Conservation (phyloP, 2,113 vertebrate genomes). For the Tachysurus vachellii region DNA sequence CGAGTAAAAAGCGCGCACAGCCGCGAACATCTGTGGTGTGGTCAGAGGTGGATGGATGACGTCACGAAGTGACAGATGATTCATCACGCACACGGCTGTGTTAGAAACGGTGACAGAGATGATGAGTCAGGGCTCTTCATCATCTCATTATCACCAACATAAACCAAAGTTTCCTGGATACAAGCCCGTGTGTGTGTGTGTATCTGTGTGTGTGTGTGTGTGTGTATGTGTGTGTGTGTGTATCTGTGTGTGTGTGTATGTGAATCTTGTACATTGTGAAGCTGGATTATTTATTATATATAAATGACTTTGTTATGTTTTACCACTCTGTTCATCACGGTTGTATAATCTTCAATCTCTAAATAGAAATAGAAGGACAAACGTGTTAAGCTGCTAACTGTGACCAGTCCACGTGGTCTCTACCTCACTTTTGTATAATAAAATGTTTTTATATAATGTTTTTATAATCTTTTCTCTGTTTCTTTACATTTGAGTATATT, state of each 20-base stretch:
- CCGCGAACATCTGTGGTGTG: background rate
- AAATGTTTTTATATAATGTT: background rate
- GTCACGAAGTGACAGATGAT: conserved; percentile 17
- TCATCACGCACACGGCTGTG: conserved; percentile 2
- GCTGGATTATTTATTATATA: conserved; percentile 7
- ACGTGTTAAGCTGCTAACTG: background rate
- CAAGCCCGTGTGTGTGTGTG: background rate
- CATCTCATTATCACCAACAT: background rate
- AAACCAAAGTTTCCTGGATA: background rate
- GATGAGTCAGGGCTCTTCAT: conserved; percentile 7
- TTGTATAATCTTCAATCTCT: background rate
- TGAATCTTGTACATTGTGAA: background rate
- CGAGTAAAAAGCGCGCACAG: background rate
- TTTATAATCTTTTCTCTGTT: background rate
- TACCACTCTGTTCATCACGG: background rate
- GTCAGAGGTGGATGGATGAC: background rate
- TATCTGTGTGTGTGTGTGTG: background rate
- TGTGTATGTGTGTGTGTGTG: background rate
- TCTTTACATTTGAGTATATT: too few relatives aligned
- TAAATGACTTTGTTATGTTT: background rate
- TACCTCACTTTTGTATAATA: conserved; percentile 49
- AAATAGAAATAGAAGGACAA: background rate
- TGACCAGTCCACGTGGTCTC: conserved; percentile 4
- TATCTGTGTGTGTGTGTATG: background rate
- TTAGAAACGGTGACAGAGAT: conserved; percentile 23